Conservation (phyloP, 2,888 invertebrate genomes). For the Cheilosia vernalis region DNA sequence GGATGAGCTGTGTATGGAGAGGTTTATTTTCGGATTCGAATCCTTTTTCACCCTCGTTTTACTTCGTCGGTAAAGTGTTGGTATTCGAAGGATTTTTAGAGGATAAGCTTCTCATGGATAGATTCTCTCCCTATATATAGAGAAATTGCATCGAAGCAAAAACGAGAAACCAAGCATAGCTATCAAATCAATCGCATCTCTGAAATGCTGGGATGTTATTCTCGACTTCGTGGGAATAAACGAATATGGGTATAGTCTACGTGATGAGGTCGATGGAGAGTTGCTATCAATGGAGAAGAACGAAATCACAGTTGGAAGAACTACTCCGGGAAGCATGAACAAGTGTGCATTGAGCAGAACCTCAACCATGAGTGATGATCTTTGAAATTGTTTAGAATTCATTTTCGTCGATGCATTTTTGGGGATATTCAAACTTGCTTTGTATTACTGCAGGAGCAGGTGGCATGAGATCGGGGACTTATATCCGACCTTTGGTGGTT, state of each 20-base stretch:
- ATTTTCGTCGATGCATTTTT: slow-evolving; percentile 28
- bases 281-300: background rate
- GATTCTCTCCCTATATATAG: slow-evolving; percentile 16
- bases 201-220: slow-evolving; percentile 64
- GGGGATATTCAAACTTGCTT: slow-evolving; percentile 1
- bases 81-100: slow-evolving; percentile 57
- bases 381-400: slow-evolving; percentile 27
- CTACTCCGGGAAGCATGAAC: background rate
- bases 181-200: slow-evolving; percentile 67
- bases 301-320: slow-evolving; percentile 17
- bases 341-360: slow-evolving; percentile 6
- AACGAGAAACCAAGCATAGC: slow-evolving; percentile 58
- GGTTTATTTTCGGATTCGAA: slow-evolving; percentile 59
- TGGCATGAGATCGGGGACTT: no score
- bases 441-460: background rate
- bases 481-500: no score
- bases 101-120: slow-evolving; percentile 46
- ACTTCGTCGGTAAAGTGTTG: slow-evolving; percentile 38
- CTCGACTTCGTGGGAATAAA: slow-evolving; percentile 46
- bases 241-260: slow-evolving; percentile 11
- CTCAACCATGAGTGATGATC: slow-evolving; percentile 19
- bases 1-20: slow-evolving; percentile 58
- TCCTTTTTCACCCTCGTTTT: slow-evolving; percentile 13
- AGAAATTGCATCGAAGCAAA: slow-evolving; percentile 53
- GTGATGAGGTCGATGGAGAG: slow-evolving; percentile 4